Evolutionary conservation across 2,113 vertebrate genomes (phyloP), one percentile per base, ranked within the genome.

Genomic region (Tonatia bakeri): DNA sequence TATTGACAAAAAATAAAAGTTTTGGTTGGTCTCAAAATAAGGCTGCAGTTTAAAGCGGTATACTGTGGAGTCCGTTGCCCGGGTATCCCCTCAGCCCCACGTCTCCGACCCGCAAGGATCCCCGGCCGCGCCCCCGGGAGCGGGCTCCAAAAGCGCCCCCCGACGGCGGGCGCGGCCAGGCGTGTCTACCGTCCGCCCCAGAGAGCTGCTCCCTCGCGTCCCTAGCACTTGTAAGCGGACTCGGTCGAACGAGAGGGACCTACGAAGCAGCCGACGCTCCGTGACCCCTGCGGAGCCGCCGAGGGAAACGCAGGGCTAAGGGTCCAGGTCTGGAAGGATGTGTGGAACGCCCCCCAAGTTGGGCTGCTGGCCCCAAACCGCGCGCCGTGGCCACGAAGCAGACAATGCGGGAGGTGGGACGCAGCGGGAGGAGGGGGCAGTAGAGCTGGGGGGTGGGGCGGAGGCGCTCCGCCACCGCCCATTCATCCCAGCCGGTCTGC

Each of bases 121-220:
- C 33, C 4, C 3, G 16, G 50, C 61, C 33, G 90, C 69, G 84
- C 15, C 85, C 79, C 87, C 31, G 9, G 73, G 61, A 77, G 28
- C 67, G 28, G 26, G 33, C 38, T n/a, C 67, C 2, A 31, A 52
- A 26, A 67, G 65, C 83, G 87, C 31, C 87, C 90, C 87, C 94
- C 64, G 3, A 12, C 33, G 92, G 91, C 87, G 24, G n/a, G 77
- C 50, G 72, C 56, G 61, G 65, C 61, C 22, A 19, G 31, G 26
- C 14, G 40, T 77, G 92, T 87, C 91, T 84, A 96, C 85, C 26
- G 20, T 1, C 47, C 56, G 33, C 47, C 86, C 89, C 4, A 8
- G 83, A 28, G 50, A 96, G 59, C 69, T 7, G 96, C 94, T 94
- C 77, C 89, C 43, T 38, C 3, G 38, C 59, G 61, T 4, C 75